Evolutionary conservation across 2,888 invertebrate species (phyloP), one percentile per base, ranked within the genome.

Genomic region (Sicus ferrugineus): DNA sequence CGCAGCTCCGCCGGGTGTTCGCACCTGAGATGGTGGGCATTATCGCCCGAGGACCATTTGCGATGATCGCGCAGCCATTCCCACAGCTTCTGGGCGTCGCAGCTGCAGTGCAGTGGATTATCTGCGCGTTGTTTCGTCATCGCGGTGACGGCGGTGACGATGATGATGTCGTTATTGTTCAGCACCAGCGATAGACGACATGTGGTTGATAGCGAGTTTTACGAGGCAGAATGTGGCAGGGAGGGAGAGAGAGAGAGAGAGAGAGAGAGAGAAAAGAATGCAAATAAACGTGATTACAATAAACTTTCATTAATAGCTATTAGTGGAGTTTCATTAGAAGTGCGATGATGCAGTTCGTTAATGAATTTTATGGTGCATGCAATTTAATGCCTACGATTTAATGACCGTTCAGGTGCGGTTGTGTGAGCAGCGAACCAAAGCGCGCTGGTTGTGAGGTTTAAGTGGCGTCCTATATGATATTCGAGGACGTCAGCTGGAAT

Each of bases 21-120:
- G 85, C 96, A 96, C 74, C 91, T 89, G 77, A 94, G 88, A 78
- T 89, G 89, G 77, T 85, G 81, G 78, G 81, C 77, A 79, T 79
- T 80, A 79, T 85, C 83, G 71, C 79, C 78, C 50, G 76, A 54
- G 54, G 81, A 83, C 85, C 86, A 85, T 86, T 95, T 94, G 80
- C 91, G 90, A 87, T 97, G 94, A 83, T 94, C 93, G 80, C 93
- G 89, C 82, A 96, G 88, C 96, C 96, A 97, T 86, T 92, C 93
- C 94, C 96, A 95, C 61, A 95, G 89, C 83, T 94, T 93, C 86
- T 95, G 93, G 71, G 95, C 91, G 83, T 95, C 94, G 84, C 96
- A 97, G 80, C 91, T 93, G 85, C 96, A 97, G 73, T 92, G 91
- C 77, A 96, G 87, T 56, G 96, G 96, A 86, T 96, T 96, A 81